These are phyloP conservation scores for Sapajus apella DNA, from an alignment of 2,113 vertebrate genomes.

Conservation along the genomic window DNA sequence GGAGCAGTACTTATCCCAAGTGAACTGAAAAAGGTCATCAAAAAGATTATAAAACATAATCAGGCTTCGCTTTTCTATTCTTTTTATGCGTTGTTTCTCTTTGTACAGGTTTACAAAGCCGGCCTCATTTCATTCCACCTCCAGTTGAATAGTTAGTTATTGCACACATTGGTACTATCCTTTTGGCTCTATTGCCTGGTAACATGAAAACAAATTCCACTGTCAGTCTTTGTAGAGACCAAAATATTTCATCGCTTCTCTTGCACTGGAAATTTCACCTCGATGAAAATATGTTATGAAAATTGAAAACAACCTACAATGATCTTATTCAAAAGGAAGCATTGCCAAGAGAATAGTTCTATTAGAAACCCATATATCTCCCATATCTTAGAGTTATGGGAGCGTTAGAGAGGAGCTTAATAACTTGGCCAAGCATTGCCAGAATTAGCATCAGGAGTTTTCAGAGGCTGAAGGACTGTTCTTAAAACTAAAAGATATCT, in stretches of 20 bases:
- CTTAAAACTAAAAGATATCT: conserved; percentile 62
- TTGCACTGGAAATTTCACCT: conserved; percentile 8
- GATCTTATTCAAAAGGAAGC: neutral
- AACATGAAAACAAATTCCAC: neutral
- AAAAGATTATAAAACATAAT: too few species aligned
- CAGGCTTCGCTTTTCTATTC: neutral
- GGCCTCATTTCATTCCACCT: neutral
- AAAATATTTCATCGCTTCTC: neutral
- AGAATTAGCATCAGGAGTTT: conserved; percentile 31
- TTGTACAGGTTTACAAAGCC: neutral
- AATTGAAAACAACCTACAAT: neutral
- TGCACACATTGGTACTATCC: neutral
- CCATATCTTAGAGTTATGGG: too few species aligned
- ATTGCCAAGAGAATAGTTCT: neutral
- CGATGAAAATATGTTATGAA: conserved; percentile 5
- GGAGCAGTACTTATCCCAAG: neutral
- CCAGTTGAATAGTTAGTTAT: neutral
- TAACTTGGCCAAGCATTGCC: neutral
- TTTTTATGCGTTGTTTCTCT: neutral
- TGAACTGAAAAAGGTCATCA: neutral
- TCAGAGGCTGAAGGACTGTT: conserved; percentile 37
- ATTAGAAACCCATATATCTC: neutral
- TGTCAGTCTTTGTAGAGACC: neutral
- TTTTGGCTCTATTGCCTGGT: neutral
- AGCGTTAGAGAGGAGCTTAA: conserved; percentile 25